Evolutionary conservation across 2,113 vertebrate genomes (phyloP).

Genomic region (Jacana jacana): DNA sequence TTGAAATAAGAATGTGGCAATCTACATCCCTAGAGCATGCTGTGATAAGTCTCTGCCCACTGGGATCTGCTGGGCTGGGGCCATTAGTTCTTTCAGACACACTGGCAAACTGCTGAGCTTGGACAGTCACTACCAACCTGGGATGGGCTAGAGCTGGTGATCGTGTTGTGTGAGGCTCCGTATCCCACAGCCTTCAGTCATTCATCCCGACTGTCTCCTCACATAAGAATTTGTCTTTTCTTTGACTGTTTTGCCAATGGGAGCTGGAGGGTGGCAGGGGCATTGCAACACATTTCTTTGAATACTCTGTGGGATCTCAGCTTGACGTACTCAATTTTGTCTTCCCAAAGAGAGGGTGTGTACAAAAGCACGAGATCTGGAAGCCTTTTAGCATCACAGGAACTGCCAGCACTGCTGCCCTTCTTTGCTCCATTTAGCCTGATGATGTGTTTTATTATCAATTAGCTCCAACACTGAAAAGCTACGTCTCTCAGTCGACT

Average conservation of each 20-base stretch:
- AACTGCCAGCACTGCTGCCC: neutral
- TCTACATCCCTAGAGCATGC: neutral
- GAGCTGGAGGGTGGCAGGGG: neutral
- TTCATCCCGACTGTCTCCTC: neutral
- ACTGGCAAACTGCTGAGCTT: neutral
- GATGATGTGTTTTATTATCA: neutral
- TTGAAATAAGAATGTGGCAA: neutral
- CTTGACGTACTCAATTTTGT: neutral
- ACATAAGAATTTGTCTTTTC: neutral
- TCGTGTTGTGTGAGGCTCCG: neutral
- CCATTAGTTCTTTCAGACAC: neutral
- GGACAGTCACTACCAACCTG: neutral
- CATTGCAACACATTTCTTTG: neutral
- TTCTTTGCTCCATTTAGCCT: neutral
- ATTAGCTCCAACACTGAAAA: neutral
- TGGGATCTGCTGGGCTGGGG: neutral
- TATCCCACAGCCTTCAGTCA: neutral
- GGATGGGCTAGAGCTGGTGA: neutral
- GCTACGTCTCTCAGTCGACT: neutral
- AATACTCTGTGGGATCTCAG: neutral
- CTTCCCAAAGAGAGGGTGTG: neutral
- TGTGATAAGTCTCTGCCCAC: neutral
- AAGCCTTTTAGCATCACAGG: neutral
- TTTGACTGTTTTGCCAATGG: neutral
- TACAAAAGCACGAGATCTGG: neutral